Conservation (phyloP, 2,113 vertebrate genomes). For the Notarius quadriscutis region DNA sequence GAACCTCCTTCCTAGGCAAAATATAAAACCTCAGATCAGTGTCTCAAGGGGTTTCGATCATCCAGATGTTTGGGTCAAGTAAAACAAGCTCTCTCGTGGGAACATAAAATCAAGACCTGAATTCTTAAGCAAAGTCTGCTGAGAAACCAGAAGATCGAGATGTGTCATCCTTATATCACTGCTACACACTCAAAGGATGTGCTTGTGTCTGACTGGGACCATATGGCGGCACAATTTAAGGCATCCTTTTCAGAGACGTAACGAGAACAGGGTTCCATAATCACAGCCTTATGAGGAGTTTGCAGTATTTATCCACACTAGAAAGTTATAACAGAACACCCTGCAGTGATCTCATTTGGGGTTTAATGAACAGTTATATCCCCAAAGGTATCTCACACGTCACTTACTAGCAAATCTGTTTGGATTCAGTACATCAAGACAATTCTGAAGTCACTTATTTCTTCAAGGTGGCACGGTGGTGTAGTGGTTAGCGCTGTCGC, state of each 20-base stretch:
- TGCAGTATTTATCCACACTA: slow-evolving; percentile 1
- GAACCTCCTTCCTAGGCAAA: slow-evolving; percentile 28
- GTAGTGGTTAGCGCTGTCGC: no score
- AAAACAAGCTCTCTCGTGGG: slow-evolving; percentile 33
- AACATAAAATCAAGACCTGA: slow-evolving; percentile 8
- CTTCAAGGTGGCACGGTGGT: background rate
- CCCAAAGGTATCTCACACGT: slow-evolving; percentile 35
- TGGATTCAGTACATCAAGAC: slow-evolving; percentile 28
- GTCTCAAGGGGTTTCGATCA: slow-evolving; percentile 14
- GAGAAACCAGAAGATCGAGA: background rate
- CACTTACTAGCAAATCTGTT: slow-evolving; percentile 23
- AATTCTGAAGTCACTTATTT: background rate
- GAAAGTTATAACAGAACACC: slow-evolving; percentile 27
- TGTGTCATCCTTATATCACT: background rate
- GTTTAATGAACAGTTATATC: background rate
- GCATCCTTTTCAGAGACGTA: slow-evolving; percentile 37
- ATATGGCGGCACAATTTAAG: slow-evolving; percentile 61
- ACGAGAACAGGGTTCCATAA: slow-evolving; percentile 10
- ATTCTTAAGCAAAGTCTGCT: slow-evolving; percentile 2
- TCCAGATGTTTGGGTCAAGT: slow-evolving; percentile 48
- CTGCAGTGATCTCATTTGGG: slow-evolving; percentile 44
- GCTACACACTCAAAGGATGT: slow-evolving; percentile 2
- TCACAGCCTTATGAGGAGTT: slow-evolving; percentile 7
- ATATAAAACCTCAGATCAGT: slow-evolving; percentile 35
- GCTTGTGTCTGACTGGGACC: slow-evolving; percentile 53